Evolutionary conservation across 1,140 invertebrate species (phyloP), one percentile per base, ranked within the genome.

Genomic region (Drosophila quadrilineata): DNA sequence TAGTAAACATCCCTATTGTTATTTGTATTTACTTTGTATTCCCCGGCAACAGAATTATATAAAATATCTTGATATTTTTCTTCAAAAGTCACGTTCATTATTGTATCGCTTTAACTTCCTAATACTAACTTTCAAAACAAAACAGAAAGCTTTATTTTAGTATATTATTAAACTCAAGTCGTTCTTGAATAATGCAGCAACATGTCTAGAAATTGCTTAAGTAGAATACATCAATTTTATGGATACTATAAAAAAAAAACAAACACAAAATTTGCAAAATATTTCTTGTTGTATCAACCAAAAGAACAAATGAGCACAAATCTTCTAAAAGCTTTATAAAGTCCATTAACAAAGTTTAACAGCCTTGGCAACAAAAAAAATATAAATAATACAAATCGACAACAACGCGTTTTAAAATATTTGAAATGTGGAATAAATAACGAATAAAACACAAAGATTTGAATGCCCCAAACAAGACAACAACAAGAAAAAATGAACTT

Each of bases 401-500:
- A 60, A 29, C 10, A 19, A 10, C 36, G 28, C 14, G 16, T 52
- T 59, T 59, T 75, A 72, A 71, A 63, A 63, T 75, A 46, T 52
- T 52, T 24, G 43, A 62, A 60, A 67, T 29, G 17, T 35, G 33
- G 14, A 60, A 71, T 41, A 62, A 62, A 57, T 31, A 57, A 52
- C 14, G 33, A 40, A 36, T 14, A 43, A 28, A 64, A 21, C 49
- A n/a, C n/a, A 16, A 16, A 40, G 52, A 22, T 21, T 28, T 19
- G 19, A 28, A 48, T 48, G 31, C 29, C 8, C 10, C 10, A 26
- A 26, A 48, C 31, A n/a, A 40, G 21, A 0, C 3, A 58, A 35
- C 12, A 50, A 54, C 35, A 38, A 26, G 60, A 21, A 21, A 75
- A 73, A 70, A 66, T 69, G 59, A 67, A 71, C 33, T 74, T 65